Percentiles rank a stretch among this genome's conserved stretches.
Conservation (phyloP, 2,797 vertebrate genomes). For the Netta rufina region DNA sequence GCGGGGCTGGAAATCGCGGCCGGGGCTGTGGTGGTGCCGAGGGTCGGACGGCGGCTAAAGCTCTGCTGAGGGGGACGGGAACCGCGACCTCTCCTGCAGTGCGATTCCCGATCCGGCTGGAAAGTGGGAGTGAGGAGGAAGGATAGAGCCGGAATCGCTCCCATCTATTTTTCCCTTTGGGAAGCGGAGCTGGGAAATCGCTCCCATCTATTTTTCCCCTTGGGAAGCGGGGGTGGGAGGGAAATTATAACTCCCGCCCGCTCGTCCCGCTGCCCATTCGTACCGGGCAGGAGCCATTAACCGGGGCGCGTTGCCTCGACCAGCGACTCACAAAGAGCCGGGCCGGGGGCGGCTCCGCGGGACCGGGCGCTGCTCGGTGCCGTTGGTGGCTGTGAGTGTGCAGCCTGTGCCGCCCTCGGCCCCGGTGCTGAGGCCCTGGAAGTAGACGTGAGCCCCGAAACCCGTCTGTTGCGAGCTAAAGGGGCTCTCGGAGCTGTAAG, state of each 20-base stretch:
- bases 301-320: too few relatives aligned
- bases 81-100: neutral
- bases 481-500: neutral
- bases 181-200: neutral
- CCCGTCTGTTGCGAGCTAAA: neutral
- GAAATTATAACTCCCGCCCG: fast-evolving
- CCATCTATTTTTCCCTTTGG: neutral
- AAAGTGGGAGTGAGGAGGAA: neutral
- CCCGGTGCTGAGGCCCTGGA: neutral
- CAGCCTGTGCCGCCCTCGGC: too few relatives aligned
- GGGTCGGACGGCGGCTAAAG: neutral
- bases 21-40: neutral
- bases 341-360: neutral
- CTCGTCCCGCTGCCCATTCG: neutral
- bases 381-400: neutral
- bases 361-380: neutral
- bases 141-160: neutral
- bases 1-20: neutral
- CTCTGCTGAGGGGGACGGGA: neutral
- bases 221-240: neutral
- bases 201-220: neutral
- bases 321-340: neutral
- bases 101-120: neutral
- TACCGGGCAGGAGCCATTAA: neutral
- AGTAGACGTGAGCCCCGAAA: neutral